A percentile compares a stretch with the other conserved stretches of the same genome.
phyloP scores from a whole-genome alignment of 2,797 vertebrate genomes.

The Hypotaenidia philippensis region DNA sequence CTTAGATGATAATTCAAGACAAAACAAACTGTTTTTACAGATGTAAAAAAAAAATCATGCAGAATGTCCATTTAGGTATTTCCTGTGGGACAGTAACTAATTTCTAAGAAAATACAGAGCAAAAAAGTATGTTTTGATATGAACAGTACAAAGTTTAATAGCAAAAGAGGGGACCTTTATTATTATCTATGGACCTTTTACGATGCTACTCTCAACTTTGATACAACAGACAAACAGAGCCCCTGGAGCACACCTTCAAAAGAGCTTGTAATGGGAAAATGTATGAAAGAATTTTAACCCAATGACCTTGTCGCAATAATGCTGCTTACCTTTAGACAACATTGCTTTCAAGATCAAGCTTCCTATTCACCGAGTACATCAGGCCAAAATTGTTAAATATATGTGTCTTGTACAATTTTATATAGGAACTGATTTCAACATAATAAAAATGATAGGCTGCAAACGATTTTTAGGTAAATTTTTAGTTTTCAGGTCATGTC shows the following conservation, averaged over 20 bases:
- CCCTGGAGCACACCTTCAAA: neutral
- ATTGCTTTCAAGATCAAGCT: neutral
- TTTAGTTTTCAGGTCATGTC: constrained; percentile 56
- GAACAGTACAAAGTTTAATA: neutral
- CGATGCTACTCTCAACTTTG: neutral
- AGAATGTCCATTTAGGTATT: constrained; percentile 26
- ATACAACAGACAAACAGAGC: neutral
- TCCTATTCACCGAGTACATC: neutral
- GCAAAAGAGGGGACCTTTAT: neutral
- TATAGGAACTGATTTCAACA: constrained; percentile 21
- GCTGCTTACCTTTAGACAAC: neutral
- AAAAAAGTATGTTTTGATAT: neutral
- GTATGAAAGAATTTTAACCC: neutral
- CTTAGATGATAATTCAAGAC: constrained; percentile 61
- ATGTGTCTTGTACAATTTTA: neutral
- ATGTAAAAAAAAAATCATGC: constrained; percentile 28
- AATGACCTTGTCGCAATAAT: neutral
- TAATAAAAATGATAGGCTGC: constrained; percentile 15
- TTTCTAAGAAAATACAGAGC: constrained; percentile 1
- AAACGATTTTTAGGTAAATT: constrained; percentile 55
- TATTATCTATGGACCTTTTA: neutral
- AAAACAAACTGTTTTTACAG: constrained; percentile 71
- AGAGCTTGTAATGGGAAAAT: neutral
- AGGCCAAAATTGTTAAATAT: neutral
- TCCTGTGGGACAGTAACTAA: constrained; percentile 9